Evolutionary conservation across 2,888 invertebrate species (phyloP), one percentile per base, ranked within the genome.

Genomic region (Agrotis clavis): DNA sequence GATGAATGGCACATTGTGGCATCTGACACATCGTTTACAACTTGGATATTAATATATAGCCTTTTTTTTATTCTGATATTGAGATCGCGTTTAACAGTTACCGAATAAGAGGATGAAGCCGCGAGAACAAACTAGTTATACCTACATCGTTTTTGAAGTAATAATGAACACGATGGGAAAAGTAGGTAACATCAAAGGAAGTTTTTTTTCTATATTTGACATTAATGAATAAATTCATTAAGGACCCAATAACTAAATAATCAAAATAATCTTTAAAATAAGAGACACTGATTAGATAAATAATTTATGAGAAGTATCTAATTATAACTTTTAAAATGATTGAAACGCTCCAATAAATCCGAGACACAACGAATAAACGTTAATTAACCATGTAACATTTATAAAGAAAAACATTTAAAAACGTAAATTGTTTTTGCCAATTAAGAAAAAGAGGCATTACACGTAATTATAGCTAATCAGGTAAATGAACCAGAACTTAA

Each of bases 321-420:
- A 57, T 66, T 79, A 75, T 56, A 63, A 76, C 45, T 76, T 62
- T 81, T 25, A 54, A 66, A 81, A 81, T 70, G 19, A 78, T 81
- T 66, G 76, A 81, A 69, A 75, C 70, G 78, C 76, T 78, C 81
- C 62, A 78, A 81, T 75, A 62, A 70, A 64, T 69, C 50, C 7
- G 35, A 66, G 69, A 57, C 53, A 47, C 41, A 50, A 51, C 45
- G 71, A 62, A 63, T 74, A 59, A 74, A 47, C 57, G 48, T 76
- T 78, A 81, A 70, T 78, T 81, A 81, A 70, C 59, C 76, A 75
- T 70, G 59, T 69, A 70, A 63, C 57, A 66, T 70, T 76, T 25
- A 64, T 51, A 64, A 64, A 47, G 60, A 47, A 64, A 68, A 61
- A 67, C 50, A 47, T 60, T 54, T 16, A 21, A 41, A 64, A 47